Conservation (phyloP, 1,140 invertebrate species). For the Nephila pilipes region DNA sequence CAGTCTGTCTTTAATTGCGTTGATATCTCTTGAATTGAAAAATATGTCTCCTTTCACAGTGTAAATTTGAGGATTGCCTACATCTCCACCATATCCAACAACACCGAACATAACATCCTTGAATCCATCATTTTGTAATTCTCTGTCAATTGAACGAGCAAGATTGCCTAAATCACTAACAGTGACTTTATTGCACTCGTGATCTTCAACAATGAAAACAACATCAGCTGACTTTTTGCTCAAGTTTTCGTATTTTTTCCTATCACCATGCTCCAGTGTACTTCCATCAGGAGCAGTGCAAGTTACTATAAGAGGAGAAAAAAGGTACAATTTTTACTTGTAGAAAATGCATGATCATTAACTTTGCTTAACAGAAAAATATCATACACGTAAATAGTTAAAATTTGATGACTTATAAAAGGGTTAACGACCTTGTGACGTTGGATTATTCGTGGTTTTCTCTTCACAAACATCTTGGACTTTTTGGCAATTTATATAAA, state of each 20-base stretch:
- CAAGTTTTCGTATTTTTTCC: slow-evolving; percentile 78
- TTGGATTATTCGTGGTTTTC: no score
- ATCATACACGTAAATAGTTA: no score
- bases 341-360: no score
- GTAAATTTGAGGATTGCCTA: slow-evolving; percentile 85
- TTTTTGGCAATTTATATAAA: no score
- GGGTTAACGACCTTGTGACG: no score
- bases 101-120: slow-evolving; percentile 87
- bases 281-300: slow-evolving; percentile 80
- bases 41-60: slow-evolving; percentile 82
- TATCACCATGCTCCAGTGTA: slow-evolving; percentile 79
- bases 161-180: slow-evolving; percentile 51
- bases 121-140: slow-evolving; percentile 80
- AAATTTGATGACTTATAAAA: no score
- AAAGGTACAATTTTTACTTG: no score
- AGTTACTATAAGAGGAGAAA: slow-evolving; percentile 77
- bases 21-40: slow-evolving; percentile 59
- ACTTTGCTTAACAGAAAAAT: no score
- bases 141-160: slow-evolving; percentile 79
- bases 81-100: slow-evolving; percentile 89
- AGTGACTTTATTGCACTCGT: slow-evolving; percentile 87
- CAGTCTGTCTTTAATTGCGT: background rate
- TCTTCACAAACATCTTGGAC: no score
- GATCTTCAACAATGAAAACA: slow-evolving; percentile 93
- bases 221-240: slow-evolving; percentile 86